phyloP scores from a whole-genome alignment of 2,113 vertebrate genomes.

The Circaetus gallicus region DNA sequence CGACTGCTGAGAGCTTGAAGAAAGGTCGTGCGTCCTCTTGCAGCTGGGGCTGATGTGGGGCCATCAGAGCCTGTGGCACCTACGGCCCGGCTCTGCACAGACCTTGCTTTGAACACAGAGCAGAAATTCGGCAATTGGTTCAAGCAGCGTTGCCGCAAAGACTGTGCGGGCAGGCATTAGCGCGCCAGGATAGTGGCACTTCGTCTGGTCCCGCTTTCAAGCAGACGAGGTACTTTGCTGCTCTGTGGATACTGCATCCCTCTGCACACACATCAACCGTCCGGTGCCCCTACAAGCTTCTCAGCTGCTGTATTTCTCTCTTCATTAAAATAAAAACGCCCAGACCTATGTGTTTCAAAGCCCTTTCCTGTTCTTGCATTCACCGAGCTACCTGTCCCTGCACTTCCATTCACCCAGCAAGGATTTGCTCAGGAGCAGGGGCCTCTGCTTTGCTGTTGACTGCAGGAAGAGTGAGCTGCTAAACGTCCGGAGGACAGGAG shows the following conservation, averaged over 20 bases:
- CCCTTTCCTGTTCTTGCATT: not conserved
- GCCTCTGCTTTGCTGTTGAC: not conserved
- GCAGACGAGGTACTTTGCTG: not conserved
- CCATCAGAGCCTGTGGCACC: not conserved
- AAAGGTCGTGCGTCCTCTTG: not conserved
- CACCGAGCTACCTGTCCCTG: not conserved
- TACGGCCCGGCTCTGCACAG: accelerated
- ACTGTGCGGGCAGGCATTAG: not conserved
- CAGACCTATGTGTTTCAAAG: not conserved
- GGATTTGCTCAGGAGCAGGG: not conserved
- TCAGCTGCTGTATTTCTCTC: not conserved
- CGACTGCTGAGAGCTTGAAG: not conserved
- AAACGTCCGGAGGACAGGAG: not conserved
- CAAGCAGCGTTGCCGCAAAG: not conserved
- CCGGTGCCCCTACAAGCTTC: not conserved
- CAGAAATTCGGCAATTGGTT: not conserved
- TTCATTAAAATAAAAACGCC: not conserved
- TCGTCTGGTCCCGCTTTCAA: not conserved
- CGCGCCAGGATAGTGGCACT: accelerated
- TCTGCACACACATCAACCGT: accelerated
- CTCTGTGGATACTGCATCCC: not conserved
- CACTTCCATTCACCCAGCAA: not conserved
- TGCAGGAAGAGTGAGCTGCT: not conserved
- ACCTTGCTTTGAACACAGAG: not conserved
- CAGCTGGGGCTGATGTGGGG: not conserved